A percentile compares a stretch with the other conserved stretches of the same genome.
Conservation (phyloP, 2,888 invertebrate genomes). For the Amorpha juglandis region DNA sequence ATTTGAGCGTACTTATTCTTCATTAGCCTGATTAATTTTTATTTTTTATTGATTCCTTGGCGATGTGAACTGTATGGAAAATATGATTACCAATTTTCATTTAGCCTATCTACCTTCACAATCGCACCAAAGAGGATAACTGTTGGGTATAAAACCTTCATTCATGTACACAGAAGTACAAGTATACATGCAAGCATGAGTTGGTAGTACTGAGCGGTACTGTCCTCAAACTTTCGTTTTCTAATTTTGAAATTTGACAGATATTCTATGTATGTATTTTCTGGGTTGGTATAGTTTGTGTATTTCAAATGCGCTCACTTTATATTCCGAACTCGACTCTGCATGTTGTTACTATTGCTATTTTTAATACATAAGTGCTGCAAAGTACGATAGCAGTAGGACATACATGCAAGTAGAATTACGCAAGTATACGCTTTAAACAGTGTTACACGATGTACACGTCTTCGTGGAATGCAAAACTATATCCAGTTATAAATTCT, state of each 20-base stretch:
- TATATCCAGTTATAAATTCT: no score
- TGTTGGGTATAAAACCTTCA: conserved; percentile 8
- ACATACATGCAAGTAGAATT: no score
- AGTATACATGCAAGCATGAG: neutral
- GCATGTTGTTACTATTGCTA: no score
- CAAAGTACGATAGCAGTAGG: no score
- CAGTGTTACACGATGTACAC: no score
- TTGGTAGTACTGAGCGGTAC: neutral
- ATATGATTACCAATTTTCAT: conserved; percentile 23
- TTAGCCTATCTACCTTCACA: conserved; percentile 15
- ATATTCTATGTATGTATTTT: neutral
- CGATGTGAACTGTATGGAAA: conserved; percentile 22
- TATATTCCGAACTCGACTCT: no score
- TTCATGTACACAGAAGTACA: conserved; percentile 18
- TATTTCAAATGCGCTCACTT: no score
- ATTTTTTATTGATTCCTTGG: conserved; percentile 8
- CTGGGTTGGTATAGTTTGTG: neutral
- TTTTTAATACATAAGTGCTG: no score
- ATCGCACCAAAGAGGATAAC: conserved; percentile 13
- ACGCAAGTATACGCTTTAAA: no score
- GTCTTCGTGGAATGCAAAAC: no score
- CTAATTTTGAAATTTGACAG: neutral
- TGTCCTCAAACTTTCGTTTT: neutral
- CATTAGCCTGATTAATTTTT: conserved; percentile 17
- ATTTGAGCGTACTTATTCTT: conserved; percentile 6